A percentile compares a stretch with the other conserved stretches of the same genome.
phyloP scores from a whole-genome alignment of 1,140 invertebrate genomes.

The Pectinophora gossypiella region DNA sequence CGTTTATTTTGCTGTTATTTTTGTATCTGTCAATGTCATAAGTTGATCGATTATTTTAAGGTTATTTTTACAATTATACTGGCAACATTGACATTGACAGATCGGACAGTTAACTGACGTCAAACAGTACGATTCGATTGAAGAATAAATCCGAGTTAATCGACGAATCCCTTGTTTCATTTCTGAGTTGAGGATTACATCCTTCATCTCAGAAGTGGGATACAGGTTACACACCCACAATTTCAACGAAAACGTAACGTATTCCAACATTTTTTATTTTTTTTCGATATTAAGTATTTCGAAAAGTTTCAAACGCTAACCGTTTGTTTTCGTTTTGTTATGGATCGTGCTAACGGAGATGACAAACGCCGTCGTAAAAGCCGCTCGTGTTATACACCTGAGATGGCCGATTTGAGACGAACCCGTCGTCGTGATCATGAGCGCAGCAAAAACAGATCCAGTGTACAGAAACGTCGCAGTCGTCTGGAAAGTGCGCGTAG shows the following conservation, averaged over 20 bases:
- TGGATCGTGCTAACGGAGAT: background rate
- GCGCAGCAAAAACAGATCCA: background rate
- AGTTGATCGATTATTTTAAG: too few relatives aligned
- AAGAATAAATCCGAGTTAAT: too few relatives aligned
- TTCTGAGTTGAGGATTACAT: background rate
- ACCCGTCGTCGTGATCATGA: background rate
- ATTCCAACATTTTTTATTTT: background rate
- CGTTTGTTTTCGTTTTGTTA: background rate
- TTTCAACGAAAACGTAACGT: background rate
- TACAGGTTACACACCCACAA: background rate
- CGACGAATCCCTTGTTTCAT: background rate
- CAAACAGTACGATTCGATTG: too few relatives aligned
- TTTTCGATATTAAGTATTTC: background rate
- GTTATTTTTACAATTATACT: too few relatives aligned
- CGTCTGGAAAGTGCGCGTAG: background rate
- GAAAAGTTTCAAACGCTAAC: background rate
- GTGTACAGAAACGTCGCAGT: background rate
- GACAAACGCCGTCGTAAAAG: background rate
- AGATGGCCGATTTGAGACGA: background rate
- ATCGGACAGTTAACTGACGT: too few relatives aligned
- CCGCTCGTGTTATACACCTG: background rate
- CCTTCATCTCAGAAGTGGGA: conserved; percentile 7
- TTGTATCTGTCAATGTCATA: too few relatives aligned
- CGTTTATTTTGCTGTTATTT: too few relatives aligned
- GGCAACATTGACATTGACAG: too few relatives aligned